A percentile compares a stretch with the other conserved stretches of the same genome.
Evolutionary conservation across 2,888 invertebrate genomes (phyloP).

Genomic region (Marasmarcha lunaedactyla): DNA sequence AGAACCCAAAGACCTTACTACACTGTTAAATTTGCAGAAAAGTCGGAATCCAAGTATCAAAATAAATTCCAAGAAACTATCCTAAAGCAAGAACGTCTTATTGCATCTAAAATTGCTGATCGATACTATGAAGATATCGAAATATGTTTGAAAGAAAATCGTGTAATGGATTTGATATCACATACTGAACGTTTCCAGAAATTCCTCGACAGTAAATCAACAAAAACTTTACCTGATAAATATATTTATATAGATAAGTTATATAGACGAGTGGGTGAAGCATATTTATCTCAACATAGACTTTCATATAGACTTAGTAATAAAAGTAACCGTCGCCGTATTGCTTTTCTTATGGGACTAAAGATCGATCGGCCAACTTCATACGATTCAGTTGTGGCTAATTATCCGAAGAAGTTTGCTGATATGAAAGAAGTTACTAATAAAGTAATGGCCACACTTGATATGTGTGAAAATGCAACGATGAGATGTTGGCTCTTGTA

Average conservation of each 20-base stretch:
- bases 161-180: conserved; percentile 47
- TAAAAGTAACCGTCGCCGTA: conserved; percentile 50
- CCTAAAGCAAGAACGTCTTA: conserved; percentile 42
- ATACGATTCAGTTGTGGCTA: conserved; percentile 60
- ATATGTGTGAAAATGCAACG: conserved; percentile 58
- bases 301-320: conserved; percentile 55
- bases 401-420: conserved; percentile 52
- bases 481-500: conserved; percentile 63
- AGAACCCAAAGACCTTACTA: conserved; percentile 56
- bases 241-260: conserved; percentile 48
- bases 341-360: conserved; percentile 57
- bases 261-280: conserved; percentile 54
- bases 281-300: conserved; percentile 47
- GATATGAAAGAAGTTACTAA: conserved; percentile 47
- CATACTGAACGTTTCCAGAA: conserved; percentile 58
- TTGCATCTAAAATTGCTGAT: conserved; percentile 45
- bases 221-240: conserved; percentile 50
- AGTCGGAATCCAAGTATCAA: conserved; percentile 48
- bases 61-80: conserved; percentile 43
- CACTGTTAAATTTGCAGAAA: conserved; percentile 49
- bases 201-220: conserved; percentile 50
- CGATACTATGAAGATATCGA: conserved; percentile 42
- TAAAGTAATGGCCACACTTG: conserved; percentile 36
- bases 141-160: conserved; percentile 36
- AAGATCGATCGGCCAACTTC: conserved; percentile 48